Evolutionary conservation across 2,797 vertebrate species (phyloP).

Genomic region (Coendou prehensilis): DNA sequence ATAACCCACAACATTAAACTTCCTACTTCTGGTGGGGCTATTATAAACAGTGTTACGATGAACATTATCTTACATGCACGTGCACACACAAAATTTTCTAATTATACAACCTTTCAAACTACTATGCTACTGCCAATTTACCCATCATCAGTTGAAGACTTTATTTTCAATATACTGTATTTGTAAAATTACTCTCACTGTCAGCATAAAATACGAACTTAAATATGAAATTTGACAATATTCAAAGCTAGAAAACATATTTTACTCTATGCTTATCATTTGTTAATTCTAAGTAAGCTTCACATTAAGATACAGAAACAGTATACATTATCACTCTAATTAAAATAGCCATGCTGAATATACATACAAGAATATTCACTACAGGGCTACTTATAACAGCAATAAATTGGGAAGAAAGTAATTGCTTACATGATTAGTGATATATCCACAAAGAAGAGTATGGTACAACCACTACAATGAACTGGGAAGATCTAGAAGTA

Average conservation of each 20-base stretch:
- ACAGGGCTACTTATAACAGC: neutral
- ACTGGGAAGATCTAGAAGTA: neutral
- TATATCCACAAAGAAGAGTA: neutral
- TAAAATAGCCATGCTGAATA: slow-evolving; percentile 32
- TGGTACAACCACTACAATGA: neutral
- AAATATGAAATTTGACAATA: slow-evolving; percentile 43
- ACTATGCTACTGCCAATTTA: neutral
- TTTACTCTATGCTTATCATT: neutral
- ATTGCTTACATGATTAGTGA: neutral
- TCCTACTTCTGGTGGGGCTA: neutral
- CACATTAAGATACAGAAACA: slow-evolving; percentile 25
- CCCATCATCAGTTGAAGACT: neutral
- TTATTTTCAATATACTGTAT: neutral
- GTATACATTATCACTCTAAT: slow-evolving; percentile 14
- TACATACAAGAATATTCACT: neutral
- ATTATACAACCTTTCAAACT: slow-evolving; percentile 30
- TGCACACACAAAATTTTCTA: neutral
- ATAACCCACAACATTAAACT: slow-evolving; percentile 34
- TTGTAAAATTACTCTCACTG: neutral
- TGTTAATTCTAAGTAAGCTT: slow-evolving; percentile 49
- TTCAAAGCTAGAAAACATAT: slow-evolving; percentile 20
- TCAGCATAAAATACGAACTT: neutral
- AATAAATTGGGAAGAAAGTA: neutral
- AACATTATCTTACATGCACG: slow-evolving; percentile 35
- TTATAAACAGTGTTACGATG: neutral